phyloP scores from a whole-genome alignment of 2,888 invertebrate species.

The Hipparchia sbordonii region DNA sequence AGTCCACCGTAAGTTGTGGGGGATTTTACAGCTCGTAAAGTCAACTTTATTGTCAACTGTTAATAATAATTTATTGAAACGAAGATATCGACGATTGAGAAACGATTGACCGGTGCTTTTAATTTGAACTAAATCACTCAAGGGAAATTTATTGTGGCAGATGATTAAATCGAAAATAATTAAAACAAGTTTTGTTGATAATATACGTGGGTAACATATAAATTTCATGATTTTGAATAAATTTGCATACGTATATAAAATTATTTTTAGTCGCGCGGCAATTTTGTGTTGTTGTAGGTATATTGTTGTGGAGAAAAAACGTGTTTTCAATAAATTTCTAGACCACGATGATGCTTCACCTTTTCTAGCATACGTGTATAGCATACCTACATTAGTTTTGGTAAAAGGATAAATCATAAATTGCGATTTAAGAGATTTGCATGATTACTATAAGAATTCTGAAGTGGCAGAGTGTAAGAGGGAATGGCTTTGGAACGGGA shows the following conservation, averaged over 20 bases:
- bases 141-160: constrained; percentile 35
- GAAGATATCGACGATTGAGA: constrained; percentile 25
- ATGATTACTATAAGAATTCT: too few relatives aligned
- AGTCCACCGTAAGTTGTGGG: background rate
- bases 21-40: constrained; percentile 3
- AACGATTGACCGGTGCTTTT: constrained; percentile 39
- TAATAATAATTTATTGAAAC: constrained; percentile 31
- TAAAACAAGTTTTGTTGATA: constrained; percentile 23
- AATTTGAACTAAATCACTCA: constrained; percentile 37
- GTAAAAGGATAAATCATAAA: too few relatives aligned
- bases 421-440: too few relatives aligned
- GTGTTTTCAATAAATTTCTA: background rate
- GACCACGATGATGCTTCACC: too few relatives aligned
- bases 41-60: constrained; percentile 38
- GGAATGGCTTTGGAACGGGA: too few relatives aligned
- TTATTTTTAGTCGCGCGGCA: background rate
- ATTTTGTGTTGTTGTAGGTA: constrained; percentile 4
- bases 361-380: too few relatives aligned
- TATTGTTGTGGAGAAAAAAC: constrained; percentile 3
- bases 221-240: constrained; percentile 26
- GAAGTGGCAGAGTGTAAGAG: too few relatives aligned
- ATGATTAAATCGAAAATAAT: constrained; percentile 35
- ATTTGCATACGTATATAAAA: constrained; percentile 1
- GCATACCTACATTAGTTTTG: too few relatives aligned
- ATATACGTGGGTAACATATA: constrained; percentile 28